Conservation (phyloP, 2,888 invertebrate genomes). For the Octonoba sinensis region DNA sequence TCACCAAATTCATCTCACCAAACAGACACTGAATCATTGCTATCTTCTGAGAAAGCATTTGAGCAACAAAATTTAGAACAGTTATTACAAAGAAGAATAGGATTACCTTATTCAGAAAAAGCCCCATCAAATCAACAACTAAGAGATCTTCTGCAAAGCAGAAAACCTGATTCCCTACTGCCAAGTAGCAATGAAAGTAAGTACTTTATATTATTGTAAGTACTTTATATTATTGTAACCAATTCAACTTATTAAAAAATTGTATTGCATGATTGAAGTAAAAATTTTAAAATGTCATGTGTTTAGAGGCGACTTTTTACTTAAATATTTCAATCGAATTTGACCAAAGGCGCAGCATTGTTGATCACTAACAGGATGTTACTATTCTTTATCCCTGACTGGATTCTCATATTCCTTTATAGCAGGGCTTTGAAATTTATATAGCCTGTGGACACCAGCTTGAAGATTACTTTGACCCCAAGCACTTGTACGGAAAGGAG, state of each 20-base stretch:
- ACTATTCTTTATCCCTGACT: too few species aligned
- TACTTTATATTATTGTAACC: not conserved
- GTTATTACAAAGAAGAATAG: slow-evolving; percentile 20
- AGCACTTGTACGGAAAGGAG: too few species aligned
- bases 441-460: too few species aligned
- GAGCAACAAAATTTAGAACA: slow-evolving; percentile 49
- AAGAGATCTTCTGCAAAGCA: slow-evolving; percentile 51
- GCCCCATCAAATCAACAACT: slow-evolving; percentile 41
- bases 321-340: too few species aligned
- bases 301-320: too few species aligned
- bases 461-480: too few species aligned
- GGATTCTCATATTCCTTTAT: too few species aligned
- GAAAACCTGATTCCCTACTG: slow-evolving; percentile 19
- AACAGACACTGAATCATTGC: not conserved
- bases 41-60: slow-evolving; percentile 19
- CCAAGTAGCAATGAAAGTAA: slow-evolving; percentile 23
- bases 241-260: not conserved
- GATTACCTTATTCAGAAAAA: slow-evolving; percentile 29
- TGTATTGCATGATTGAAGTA: too few species aligned
- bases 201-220: slow-evolving; percentile 1
- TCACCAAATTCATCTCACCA: slow-evolving; percentile 3
- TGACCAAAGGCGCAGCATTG: too few species aligned
- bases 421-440: too few species aligned
- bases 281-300: too few species aligned
- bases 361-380: too few species aligned